Base-by-base conservation (phyloP, 2,888 invertebrate species). In the Tetragonisca angustula region DNA sequence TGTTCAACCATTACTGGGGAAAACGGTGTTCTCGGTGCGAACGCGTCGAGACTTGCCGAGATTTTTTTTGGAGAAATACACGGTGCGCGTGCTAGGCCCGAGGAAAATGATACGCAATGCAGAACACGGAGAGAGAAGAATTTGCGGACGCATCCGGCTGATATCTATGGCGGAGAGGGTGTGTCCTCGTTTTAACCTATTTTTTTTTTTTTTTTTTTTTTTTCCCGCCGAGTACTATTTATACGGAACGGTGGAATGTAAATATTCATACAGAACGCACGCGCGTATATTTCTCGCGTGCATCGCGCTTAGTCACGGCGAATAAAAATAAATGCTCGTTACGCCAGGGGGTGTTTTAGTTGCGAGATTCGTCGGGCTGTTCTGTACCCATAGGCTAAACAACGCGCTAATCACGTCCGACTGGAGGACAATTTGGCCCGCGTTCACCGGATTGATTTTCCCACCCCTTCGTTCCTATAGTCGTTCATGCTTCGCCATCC, bases 91-190 rank as follows among this genome's bases (percentile, higher is more conserved):
- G 52, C 13, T 32, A n/a, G 62, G 67, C 61, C 67, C 72, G 36
- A 61, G 32, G 62, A 76, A 83, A 81, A 78, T 89, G 84, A 85
- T 84, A 86, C 90, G 90, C 86, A 86, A 85, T 84, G 88, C 87
- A 84, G 87, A 76, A 85, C 84, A 62, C 70, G 69, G 73, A 59
- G 68, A 36, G 32, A 27, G 68, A 65, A 50, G 69, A 85, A 89
- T 88, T 88, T 83, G 79, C 77, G 83, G 76, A 85, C 70, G 80
- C 73, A 81, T 81, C 71, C 81, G 74, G 70, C 54, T 79, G 85
- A 85, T 84, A 88, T 77, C 83, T 72, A 82, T 21, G 75, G 65
- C 71, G 65, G 64, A 24, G 71, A 56, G 79, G 36, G 71, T 76
- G 73, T 50, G 50, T 15, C 15, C 59, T 61, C 71, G 70, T 67